Conservation (phyloP, 2,888 invertebrate species). For the Gastrophysa polygoni region DNA sequence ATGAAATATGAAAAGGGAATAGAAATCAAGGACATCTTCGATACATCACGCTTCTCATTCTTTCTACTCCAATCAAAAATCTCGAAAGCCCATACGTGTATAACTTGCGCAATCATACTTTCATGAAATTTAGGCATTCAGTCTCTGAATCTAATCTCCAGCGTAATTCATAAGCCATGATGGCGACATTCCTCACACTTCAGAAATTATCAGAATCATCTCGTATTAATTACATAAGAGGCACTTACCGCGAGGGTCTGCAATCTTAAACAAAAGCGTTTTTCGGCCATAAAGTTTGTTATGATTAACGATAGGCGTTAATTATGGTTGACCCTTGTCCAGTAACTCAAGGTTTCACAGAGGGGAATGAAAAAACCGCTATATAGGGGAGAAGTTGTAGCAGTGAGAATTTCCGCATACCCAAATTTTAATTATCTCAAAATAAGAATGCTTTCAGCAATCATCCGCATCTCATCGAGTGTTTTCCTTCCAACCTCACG, state of each 20-base stretch:
- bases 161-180: constrained; percentile 28
- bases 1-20: no score
- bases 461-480: no score
- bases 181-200: constrained; percentile 30
- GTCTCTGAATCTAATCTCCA: constrained; percentile 17
- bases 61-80: no score
- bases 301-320: constrained; percentile 52
- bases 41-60: no score
- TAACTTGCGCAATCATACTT: no score
- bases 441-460: no score
- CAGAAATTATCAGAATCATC: constrained; percentile 40
- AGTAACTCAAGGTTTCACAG: constrained; percentile 6
- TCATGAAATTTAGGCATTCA: no score
- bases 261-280: constrained; percentile 45
- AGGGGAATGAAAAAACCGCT: background rate
- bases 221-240: constrained; percentile 38
- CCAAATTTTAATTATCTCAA: no score
- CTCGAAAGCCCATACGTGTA: no score
- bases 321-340: constrained; percentile 51
- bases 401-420: background rate
- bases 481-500: no score
- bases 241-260: constrained; percentile 33
- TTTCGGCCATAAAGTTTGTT: constrained; percentile 43
- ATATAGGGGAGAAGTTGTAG: constrained; percentile 5
- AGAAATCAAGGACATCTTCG: no score